Conservation (phyloP, 2,113 vertebrate genomes). For the Oryzias melastigma region DNA sequence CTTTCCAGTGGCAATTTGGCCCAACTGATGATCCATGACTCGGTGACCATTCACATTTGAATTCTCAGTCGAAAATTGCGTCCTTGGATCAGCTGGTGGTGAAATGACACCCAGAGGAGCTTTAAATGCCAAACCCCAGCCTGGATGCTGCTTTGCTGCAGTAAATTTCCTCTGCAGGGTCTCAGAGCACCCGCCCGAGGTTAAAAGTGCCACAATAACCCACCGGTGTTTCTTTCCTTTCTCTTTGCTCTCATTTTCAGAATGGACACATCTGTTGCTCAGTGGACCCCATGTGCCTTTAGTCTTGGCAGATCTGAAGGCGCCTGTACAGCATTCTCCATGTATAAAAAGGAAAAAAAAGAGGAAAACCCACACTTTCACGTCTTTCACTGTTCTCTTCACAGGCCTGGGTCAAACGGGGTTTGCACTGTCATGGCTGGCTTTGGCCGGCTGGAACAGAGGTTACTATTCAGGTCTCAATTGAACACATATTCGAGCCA, state of each 20-base stretch:
- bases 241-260: conserved; percentile 70
- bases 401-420: conserved; percentile 49
- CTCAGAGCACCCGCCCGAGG: conserved; percentile 20
- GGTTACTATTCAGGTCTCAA: conserved; percentile 20
- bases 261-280: conserved; percentile 98
- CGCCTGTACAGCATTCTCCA: conserved; percentile 75
- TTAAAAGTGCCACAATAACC: conserved; percentile 31
- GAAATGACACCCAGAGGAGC: conserved; percentile 37
- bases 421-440: conserved; percentile 42
- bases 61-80: conserved; percentile 27
- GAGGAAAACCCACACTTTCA: conserved; percentile 28
- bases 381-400: conserved; percentile 54
- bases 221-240: conserved; percentile 21
- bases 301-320: conserved; percentile 82
- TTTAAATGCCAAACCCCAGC: conserved; percentile 48
- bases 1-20: conserved; percentile 1
- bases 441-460: conserved; percentile 35
- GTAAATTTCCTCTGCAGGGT: conserved; percentile 24
- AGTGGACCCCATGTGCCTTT: conserved; percentile 99
- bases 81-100: conserved; percentile 29
- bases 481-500: conserved; percentile 20
- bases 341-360: conserved; percentile 51
- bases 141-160: conserved; percentile 7
- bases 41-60: conserved; percentile 23
- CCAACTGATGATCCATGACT: conserved; percentile 1